Conservation (phyloP, 2,113 vertebrate genomes). For the Grallaria varia region DNA sequence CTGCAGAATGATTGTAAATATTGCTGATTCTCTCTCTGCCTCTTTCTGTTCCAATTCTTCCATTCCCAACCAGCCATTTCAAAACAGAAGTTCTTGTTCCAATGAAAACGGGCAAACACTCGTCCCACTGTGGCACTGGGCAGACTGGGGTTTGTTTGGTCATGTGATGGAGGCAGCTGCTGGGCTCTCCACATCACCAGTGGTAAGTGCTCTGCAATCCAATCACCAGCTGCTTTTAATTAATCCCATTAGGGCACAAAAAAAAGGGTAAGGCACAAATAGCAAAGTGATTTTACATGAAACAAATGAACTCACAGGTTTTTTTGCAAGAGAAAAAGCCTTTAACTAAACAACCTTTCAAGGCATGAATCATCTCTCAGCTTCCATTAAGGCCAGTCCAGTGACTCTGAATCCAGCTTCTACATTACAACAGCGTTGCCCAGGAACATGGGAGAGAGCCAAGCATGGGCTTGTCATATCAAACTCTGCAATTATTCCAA, state of each 20-base stretch:
- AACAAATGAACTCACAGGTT: accelerated
- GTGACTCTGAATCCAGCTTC: background rate
- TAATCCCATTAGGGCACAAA: background rate
- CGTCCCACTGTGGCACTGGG: conserved; percentile 71
- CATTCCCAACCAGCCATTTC: conserved; percentile 72
- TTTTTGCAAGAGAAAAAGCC: background rate
- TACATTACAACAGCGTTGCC: background rate
- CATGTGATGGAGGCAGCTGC: conserved; percentile 78
- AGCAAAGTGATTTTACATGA: background rate
- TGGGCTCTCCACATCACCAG: background rate
- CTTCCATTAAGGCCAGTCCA: background rate
- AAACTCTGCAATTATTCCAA: background rate
- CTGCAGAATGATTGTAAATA: background rate
- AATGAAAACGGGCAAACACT: conserved; percentile 72
- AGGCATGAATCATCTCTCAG: background rate
- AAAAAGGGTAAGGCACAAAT: background rate
- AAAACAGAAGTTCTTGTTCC: conserved; percentile 75
- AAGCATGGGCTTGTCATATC: background rate
- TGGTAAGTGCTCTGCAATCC: conserved; percentile 52
- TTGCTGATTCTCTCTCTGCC: background rate
- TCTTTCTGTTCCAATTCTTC: background rate
- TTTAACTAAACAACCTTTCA: background rate
- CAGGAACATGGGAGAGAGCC: background rate
- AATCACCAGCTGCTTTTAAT: background rate
- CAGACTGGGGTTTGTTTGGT: conserved; percentile 89